Evolutionary conservation across 53 echinoderm and acorn worm genomes (phyloP), one percentile per base, ranked within the genome.

Genomic region (Luidia sarsii): DNA sequence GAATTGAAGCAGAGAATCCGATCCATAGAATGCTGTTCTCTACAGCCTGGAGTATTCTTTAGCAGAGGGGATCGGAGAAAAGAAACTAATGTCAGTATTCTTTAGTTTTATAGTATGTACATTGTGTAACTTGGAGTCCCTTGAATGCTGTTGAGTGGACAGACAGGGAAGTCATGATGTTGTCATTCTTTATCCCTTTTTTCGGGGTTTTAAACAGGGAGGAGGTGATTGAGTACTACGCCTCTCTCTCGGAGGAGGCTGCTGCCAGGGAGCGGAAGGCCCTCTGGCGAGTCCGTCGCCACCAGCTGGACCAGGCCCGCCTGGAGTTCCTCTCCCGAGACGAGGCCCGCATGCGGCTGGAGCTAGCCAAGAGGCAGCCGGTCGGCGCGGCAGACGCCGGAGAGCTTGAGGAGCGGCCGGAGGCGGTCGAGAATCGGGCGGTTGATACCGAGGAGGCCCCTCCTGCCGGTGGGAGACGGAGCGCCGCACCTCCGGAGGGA

Each of bases 151-250:
- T 52, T n/a, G 53, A 52, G 8, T 52, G 53, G 53, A 7, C 19
- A 52, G 53, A 1, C 53, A 52, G 53, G 19, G 23, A 23, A 23
- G 23, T 7, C 20, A n/a, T n/a, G n/a, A 18, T 21, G 19, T 10
- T 57, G 21, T n/a, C 18, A 63, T 11, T 63, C 30, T 32, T 33
- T 14, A 52, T 19, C 4, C 53, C 11, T 52, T 52, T 18, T 30
- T 19, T 57, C 30, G 29, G 59, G n/a, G n/a, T n/a, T 57, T 52
- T 20, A 52, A 60, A 23, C 92, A 95, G 95, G 85, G 90, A 95
- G 30, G 95, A 95, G 52, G 48, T 95, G 52, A 77, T 92, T 35
- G 81, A 92, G 60, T 85, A 92, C 85, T 95, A 95, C 79, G 74
- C 79, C 15, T 46, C 79, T 23, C 80, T 95, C 34, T 60, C 95